Evolutionary conservation across 2,113 vertebrate species (phyloP).

Genomic region (Struthio camelus): DNA sequence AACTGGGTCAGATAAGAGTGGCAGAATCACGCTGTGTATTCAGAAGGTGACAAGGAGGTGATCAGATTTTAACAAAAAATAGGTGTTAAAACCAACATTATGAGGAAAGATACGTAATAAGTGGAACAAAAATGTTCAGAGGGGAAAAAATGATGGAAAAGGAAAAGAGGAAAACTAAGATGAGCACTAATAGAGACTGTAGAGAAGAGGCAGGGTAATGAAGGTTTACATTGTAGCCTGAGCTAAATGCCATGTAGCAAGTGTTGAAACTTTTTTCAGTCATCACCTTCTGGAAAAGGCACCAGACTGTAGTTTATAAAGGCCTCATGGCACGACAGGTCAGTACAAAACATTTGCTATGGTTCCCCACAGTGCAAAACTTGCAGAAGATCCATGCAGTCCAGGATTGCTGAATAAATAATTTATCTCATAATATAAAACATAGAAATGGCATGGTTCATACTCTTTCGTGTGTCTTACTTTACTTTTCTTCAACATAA

Average conservation of each 20-base stretch:
- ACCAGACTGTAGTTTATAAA: not conserved
- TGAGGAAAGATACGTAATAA: not conserved
- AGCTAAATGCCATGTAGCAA: not conserved
- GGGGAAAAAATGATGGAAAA: not conserved
- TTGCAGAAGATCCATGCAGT: not conserved
- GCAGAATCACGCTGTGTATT: accelerated
- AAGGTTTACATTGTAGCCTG: not conserved
- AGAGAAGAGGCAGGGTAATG: not conserved
- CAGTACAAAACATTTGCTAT: not conserved
- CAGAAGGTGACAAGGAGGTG: not conserved
- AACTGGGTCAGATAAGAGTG: not conserved
- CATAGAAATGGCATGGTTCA: not conserved
- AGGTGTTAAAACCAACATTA: not conserved
- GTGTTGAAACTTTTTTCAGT: not conserved
- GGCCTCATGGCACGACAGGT: not conserved
- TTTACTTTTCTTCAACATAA: not conserved
- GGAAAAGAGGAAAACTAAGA: not conserved
- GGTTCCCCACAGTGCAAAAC: not conserved
- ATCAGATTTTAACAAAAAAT: not conserved
- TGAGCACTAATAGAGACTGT: not conserved
- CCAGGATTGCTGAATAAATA: not conserved
- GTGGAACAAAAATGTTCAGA: not conserved
- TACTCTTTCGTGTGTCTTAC: not conserved
- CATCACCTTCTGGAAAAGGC: not conserved
- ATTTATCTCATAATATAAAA: not conserved